Percentiles rank a stretch among this genome's conserved stretches.
phyloP scores from a whole-genome alignment of 2,797 vertebrate species.

The Tangara arthus region DNA sequence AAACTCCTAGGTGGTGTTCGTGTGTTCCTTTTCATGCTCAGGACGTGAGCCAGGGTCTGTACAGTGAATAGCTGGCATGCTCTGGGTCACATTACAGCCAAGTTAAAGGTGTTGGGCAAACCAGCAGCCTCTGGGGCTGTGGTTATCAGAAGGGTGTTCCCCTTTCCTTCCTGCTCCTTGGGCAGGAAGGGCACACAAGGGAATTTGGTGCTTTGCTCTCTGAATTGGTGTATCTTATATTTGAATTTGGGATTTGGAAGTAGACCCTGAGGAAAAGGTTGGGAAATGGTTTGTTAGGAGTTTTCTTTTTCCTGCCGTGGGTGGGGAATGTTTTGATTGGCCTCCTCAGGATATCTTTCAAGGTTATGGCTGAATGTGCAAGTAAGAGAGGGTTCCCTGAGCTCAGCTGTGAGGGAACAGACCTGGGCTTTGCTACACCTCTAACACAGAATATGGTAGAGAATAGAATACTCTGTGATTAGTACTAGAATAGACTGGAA shows the following conservation, averaged over 20 bases:
- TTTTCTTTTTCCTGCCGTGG: neutral
- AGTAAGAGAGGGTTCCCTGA: neutral
- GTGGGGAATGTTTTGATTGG: neutral
- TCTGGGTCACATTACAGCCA: neutral
- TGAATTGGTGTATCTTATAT: neutral
- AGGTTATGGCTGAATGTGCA: neutral
- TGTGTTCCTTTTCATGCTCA: neutral
- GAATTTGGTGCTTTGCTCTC: neutral
- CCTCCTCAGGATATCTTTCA: neutral
- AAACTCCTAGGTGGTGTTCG: neutral
- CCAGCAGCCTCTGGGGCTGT: neutral
- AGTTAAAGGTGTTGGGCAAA: neutral
- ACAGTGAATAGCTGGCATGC: neutral
- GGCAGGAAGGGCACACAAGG: neutral
- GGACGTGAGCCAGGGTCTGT: neutral
- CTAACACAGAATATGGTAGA: neutral
- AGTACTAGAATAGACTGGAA: neutral
- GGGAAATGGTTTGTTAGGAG: neutral
- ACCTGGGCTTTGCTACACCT: neutral
- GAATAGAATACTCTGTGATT: neutral
- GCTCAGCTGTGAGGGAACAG: neutral
- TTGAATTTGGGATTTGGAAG: neutral
- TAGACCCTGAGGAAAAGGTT: neutral
- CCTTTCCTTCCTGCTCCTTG: neutral
- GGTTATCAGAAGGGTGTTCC: neutral